phyloP scores from a whole-genome alignment of 2,113 vertebrate genomes.

The Actinemys pallida region DNA sequence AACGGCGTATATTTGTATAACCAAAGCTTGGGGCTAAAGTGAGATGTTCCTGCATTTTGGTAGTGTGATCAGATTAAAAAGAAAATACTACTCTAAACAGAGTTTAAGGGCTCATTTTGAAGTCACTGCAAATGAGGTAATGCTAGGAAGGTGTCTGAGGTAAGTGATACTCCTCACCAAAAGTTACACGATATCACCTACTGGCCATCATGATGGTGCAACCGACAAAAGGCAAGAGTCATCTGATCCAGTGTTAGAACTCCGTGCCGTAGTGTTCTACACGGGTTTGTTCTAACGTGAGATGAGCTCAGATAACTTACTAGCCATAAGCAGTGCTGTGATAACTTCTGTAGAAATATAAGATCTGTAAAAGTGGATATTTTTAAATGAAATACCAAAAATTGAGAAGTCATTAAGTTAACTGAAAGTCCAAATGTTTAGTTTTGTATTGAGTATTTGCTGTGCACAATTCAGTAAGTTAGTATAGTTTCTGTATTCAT shows the following conservation, averaged over 20 bases:
- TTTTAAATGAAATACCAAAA: not conserved
- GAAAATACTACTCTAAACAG: too few species aligned
- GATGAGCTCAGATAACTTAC: not conserved
- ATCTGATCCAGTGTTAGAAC: not conserved
- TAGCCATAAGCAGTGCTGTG: not conserved
- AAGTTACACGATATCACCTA: not conserved
- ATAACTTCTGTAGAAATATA: not conserved
- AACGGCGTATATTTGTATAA: too few species aligned
- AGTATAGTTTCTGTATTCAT: not conserved
- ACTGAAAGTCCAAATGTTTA: slow-evolving; percentile 1
- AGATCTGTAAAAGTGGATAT: slow-evolving; percentile 4
- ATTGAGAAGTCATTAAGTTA: slow-evolving; percentile 23
- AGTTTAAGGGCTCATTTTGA: not conserved
- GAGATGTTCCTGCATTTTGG: too few species aligned
- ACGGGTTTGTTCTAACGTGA: not conserved
- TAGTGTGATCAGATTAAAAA: too few species aligned
- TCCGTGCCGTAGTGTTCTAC: not conserved
- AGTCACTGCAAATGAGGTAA: not conserved
- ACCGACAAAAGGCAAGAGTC: not conserved
- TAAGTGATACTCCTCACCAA: not conserved
- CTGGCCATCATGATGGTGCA: not conserved
- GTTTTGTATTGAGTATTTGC: slow-evolving; percentile 29
- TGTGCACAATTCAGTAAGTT: not conserved
- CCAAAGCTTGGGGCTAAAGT: too few species aligned
- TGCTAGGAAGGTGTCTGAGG: not conserved